A percentile compares a stretch with the other conserved stretches of the same genome.
These are phyloP conservation scores for Drosophila subobscura DNA, from an alignment of 1,140 invertebrate genomes.

Conservation along the genomic window DNA sequence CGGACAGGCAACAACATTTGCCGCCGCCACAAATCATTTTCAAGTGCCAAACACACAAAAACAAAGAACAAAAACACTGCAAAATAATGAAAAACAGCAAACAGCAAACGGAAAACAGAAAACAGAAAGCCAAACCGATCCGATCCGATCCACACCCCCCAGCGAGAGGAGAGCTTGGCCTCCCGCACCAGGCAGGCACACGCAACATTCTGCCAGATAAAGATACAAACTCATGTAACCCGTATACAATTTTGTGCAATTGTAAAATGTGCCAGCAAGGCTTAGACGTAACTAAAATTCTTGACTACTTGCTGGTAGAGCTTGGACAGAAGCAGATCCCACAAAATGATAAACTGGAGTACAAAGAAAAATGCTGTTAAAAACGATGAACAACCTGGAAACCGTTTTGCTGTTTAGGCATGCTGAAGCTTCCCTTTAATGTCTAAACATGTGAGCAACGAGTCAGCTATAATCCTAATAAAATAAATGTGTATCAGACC, in stretches of 20 bases:
- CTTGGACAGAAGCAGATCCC: no score
- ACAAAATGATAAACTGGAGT: no score
- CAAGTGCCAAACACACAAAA: conserved; percentile 64
- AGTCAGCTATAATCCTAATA: no score
- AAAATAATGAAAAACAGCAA: conserved; percentile 10
- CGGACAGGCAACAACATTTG: conserved; percentile 62
- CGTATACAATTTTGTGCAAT: background rate
- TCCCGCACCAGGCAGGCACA: conserved; percentile 23
- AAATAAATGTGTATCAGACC: no score
- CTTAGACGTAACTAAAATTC: background rate
- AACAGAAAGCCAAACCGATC: conserved; percentile 24
- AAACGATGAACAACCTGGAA: no score
- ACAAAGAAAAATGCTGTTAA: no score
- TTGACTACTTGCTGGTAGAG: background rate
- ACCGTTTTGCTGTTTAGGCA: no score
- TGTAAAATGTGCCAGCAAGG: conserved; percentile 11
- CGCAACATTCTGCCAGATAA: conserved; percentile 46
- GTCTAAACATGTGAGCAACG: no score
- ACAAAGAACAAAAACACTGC: conserved; percentile 26
- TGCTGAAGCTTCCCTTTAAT: no score
- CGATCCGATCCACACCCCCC: conserved; percentile 20
- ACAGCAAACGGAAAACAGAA: conserved; percentile 2
- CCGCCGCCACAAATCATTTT: conserved; percentile 75
- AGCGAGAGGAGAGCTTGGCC: conserved; percentile 17
- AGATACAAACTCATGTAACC: conserved; percentile 14